Base-by-base conservation (phyloP, 2,888 invertebrate genomes). In the Hesperia comma region DNA sequence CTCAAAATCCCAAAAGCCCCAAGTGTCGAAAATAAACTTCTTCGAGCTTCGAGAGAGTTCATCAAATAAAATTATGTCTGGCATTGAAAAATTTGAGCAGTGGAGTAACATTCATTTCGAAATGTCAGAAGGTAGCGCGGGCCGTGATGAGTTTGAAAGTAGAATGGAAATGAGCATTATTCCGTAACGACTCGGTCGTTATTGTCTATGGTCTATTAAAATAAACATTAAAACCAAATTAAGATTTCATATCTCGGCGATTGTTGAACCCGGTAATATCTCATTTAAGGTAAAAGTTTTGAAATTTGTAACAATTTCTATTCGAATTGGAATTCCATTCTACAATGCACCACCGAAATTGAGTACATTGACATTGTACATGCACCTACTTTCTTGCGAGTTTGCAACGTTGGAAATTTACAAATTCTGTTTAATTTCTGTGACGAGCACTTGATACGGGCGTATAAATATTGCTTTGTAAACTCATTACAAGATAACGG, bases 161-260 rank as follows among this genome's bases (percentile, higher is more conserved):
- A 46, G 66, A 67, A 61, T 57, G 57, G 46, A 63, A 64, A 58
- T 61, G 21, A 49, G 60, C 37, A 40, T 64, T 58, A 64, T 55
- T 61, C 49, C 54, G 54, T 67, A 67, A 67, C 61, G 67, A 61
- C 67, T 60, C 40, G 61, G 61, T 40, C 61, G 60, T 67, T 67
- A 67, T 67, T 67, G 55, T 55, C 66, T 67, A 55, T 67, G 61
- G 58, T 66, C 53, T 53, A 51, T 66, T 60, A 54, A 61, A 61
- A 66, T 60, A 60, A 54, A 66, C 62, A 62, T 62, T 62, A 62
- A 62, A 62, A 62, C 54, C 43, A 62, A 62, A 62, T 62, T 62
- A 62, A 51, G 62, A 54, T 62, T 54, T 62, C 53, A 62, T 62
- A 61, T 61, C 61, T 32, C 46, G 14, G 14, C 26, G 37, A 49